Evolutionary conservation across 2,113 vertebrate genomes (phyloP).

Genomic region (Platichthys flesus): DNA sequence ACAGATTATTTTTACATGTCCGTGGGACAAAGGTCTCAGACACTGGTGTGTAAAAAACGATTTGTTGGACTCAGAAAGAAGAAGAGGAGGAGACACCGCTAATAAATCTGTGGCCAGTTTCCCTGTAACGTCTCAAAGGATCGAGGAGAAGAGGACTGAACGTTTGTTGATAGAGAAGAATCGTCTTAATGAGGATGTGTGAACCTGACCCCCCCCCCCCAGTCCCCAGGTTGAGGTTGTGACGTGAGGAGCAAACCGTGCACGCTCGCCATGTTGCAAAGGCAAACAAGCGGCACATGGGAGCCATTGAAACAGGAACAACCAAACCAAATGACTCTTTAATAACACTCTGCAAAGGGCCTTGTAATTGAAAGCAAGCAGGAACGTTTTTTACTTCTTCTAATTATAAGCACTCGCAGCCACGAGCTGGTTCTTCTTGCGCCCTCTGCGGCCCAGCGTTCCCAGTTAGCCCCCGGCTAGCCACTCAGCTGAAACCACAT

Average conservation of each 20-base stretch:
- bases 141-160: no score
- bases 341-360: slow-evolving; percentile 63
- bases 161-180: no score
- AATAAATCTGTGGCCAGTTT: no score
- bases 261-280: not conserved
- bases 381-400: slow-evolving; percentile 43
- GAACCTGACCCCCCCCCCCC: not conserved
- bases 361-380: slow-evolving; percentile 53
- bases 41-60: not conserved
- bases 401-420: slow-evolving; percentile 62
- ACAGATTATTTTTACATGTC: slow-evolving; percentile 38
- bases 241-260: slow-evolving; percentile 1
- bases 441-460: slow-evolving; percentile 30
- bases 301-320: slow-evolving; percentile 51
- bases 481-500: slow-evolving; percentile 54
- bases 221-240: slow-evolving; percentile 38
- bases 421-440: slow-evolving; percentile 18
- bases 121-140: no score
- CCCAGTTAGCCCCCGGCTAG: slow-evolving; percentile 39
- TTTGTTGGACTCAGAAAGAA: no score
- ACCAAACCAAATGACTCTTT: slow-evolving; percentile 57
- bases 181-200: not conserved
- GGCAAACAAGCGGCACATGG: slow-evolving; percentile 60
- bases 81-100: no score
- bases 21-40: slow-evolving; percentile 20